Conservation (phyloP, 2,888 invertebrate species). For the Megamerina dolium region DNA sequence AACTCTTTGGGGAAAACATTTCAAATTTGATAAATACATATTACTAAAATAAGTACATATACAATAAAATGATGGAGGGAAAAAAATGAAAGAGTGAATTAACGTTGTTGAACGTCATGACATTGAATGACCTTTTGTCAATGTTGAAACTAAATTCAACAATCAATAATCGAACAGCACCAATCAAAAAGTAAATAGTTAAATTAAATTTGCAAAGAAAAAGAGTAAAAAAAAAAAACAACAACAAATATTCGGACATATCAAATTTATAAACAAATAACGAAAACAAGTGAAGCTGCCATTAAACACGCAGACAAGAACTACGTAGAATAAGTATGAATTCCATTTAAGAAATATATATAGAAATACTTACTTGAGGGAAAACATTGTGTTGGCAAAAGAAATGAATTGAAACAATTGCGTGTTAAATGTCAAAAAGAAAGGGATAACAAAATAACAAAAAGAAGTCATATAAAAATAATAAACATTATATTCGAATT, state of each 20-base stretch:
- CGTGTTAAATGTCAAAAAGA: conserved; percentile 29
- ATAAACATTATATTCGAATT: too few species aligned
- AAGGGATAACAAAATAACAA: not conserved
- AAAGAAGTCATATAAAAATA: not conserved
- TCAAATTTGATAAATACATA: conserved; percentile 1
- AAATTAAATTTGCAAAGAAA: not conserved
- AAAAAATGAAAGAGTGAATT: not conserved
- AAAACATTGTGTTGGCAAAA: too few species aligned
- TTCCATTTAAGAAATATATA: too few species aligned
- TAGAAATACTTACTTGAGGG: too few species aligned
- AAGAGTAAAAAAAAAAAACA: not conserved
- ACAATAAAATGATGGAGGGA: too few species aligned
- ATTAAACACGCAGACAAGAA: too few species aligned
- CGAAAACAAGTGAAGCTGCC: too few species aligned
- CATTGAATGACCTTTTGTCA: conserved; percentile 12
- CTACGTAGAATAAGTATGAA: too few species aligned
- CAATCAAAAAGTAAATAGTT: not conserved
- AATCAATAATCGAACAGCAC: conserved; percentile 3
- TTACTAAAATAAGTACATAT: too few species aligned
- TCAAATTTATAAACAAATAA: too few species aligned
- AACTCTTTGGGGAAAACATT: not conserved
- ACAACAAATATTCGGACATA: not conserved
- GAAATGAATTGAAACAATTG: conserved; percentile 27
- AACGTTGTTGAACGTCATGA: not conserved
- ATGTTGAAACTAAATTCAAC: not conserved